Percentiles rank a stretch among this genome's conserved stretches.
These are phyloP conservation scores for Bugulina stolonifera DNA, from an alignment of 2,888 invertebrate genomes.

Conservation along the genomic window DNA sequence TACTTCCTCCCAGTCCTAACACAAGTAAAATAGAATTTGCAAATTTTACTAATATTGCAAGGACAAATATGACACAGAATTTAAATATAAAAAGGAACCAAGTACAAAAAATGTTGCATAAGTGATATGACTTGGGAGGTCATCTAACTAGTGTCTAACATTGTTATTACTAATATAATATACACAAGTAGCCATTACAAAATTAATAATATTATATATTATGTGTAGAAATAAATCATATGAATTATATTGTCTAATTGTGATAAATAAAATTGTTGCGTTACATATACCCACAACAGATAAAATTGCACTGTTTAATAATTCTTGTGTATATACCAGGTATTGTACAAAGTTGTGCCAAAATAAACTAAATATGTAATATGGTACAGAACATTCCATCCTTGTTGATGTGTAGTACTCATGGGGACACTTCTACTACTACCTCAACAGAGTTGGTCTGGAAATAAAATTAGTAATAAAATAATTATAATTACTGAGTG, in stretches of 20 bases:
- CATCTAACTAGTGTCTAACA: neutral
- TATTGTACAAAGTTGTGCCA: neutral
- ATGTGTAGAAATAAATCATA: neutral
- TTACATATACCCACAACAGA: neutral
- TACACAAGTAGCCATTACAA: neutral
- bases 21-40: too few relatives aligned
- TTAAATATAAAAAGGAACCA: neutral
- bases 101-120: neutral
- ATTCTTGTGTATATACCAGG: neutral
- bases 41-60: neutral
- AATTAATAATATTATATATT: neutral
- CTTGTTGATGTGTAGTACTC: too few relatives aligned
- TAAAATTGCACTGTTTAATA: neutral
- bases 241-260: neutral
- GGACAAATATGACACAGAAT: neutral
- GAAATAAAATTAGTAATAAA: too few relatives aligned
- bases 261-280: neutral
- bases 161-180: neutral
- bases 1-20: too few relatives aligned
- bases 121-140: neutral
- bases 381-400: too few relatives aligned
- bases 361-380: neutral
- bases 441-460: too few relatives aligned
- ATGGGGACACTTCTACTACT: too few relatives aligned
- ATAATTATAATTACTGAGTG: too few relatives aligned